These are phyloP conservation scores for Popillia japonica DNA, from an alignment of 1,140 invertebrate species.

Conservation along the genomic window DNA sequence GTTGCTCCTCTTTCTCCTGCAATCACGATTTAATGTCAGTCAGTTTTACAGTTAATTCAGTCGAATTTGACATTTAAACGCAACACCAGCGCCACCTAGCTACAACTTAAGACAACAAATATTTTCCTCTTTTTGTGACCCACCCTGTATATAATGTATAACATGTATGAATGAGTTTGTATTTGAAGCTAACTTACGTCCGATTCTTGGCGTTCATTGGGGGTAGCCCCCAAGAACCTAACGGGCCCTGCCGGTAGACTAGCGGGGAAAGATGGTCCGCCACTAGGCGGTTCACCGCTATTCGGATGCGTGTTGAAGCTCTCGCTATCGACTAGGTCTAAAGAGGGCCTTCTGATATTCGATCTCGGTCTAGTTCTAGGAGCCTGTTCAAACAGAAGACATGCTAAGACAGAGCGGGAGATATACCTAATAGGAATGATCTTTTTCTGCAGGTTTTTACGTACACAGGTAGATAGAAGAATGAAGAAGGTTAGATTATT, in stretches of 20 bases:
- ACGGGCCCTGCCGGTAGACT: slow-evolving; percentile 66
- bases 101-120: too few relatives aligned
- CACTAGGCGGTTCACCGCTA: slow-evolving; percentile 49
- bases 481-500: not conserved
- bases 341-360: slow-evolving; percentile 70
- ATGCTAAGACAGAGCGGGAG: slow-evolving; percentile 11
- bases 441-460: too few relatives aligned
- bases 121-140: not conserved
- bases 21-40: slow-evolving; percentile 77
- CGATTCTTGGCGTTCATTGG: slow-evolving; percentile 64
- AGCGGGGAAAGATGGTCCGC: slow-evolving; percentile 61
- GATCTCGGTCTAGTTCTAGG: slow-evolving; percentile 55
- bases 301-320: slow-evolving; percentile 77
- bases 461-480: not conserved
- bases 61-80: too few relatives aligned
- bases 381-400: slow-evolving; percentile 46
- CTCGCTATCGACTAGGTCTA: slow-evolving; percentile 80
- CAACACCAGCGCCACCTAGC: too few relatives aligned
- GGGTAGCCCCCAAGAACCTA: slow-evolving; percentile 67
- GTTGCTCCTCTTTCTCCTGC: slow-evolving; percentile 75
- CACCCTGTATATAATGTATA: not conserved
- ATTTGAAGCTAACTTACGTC: slow-evolving; percentile 49
- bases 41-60: too few relatives aligned
- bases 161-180: not conserved
- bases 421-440: too few relatives aligned